Conservation (phyloP, 2,797 vertebrate genomes). For the Hydrolagus colliei region DNA sequence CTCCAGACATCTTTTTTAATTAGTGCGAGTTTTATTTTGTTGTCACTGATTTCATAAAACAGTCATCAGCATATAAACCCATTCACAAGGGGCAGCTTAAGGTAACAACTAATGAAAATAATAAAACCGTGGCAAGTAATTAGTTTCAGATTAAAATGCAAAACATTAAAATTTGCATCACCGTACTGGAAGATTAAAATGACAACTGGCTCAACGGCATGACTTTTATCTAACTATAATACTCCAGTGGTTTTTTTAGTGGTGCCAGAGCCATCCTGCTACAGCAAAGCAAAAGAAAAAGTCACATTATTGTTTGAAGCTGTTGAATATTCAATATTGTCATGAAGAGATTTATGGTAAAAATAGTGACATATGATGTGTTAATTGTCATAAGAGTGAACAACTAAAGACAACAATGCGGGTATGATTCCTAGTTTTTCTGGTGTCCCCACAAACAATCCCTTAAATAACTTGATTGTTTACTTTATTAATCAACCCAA, state of each 20-base stretch:
- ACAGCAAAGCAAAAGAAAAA: neutral
- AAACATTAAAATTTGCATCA: constrained; percentile 31
- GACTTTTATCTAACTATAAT: constrained; percentile 8
- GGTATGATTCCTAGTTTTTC: too few species aligned
- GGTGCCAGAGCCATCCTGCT: neutral
- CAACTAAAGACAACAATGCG: too few species aligned
- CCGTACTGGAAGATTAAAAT: constrained; percentile 15
- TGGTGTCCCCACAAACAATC: too few species aligned
- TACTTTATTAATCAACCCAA: too few species aligned
- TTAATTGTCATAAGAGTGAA: too few species aligned
- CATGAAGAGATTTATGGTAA: neutral
- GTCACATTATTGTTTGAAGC: neutral
- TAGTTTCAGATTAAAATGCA: constrained; percentile 28
- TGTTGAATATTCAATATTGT: neutral
- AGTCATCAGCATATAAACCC: constrained; percentile 10
- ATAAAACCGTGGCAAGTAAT: constrained; percentile 25
- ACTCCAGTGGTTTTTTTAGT: neutral
- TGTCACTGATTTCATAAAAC: constrained; percentile 27
- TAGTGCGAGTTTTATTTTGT: constrained; percentile 16
- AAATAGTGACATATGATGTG: too few species aligned
- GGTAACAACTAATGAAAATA: neutral
- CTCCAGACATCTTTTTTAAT: constrained; percentile 18
- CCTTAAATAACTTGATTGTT: too few species aligned
- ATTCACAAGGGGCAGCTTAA: constrained; percentile 17
- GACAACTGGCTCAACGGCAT: constrained; percentile 23